Evolutionary conservation across 2,888 invertebrate genomes (phyloP), one percentile per base, ranked within the genome.

Genomic region (Catocala sponsa): DNA sequence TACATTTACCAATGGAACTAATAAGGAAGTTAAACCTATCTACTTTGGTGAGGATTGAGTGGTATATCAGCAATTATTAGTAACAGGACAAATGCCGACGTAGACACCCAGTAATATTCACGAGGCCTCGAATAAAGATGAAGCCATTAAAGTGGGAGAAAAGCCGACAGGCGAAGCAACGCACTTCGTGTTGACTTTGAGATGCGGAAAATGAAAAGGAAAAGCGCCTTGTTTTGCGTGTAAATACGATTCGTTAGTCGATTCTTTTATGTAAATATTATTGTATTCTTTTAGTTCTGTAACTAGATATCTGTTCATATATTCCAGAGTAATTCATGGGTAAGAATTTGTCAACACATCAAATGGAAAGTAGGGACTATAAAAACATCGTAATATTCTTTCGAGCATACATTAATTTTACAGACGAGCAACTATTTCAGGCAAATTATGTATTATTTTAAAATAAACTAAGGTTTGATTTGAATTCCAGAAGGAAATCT

Each of bases 231-330:
- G 80, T 85, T 86, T 84, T 80, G 78, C 76, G 78, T 72, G 77
- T 69, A 80, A 80, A 76, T 77, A 81, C 81, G 83, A 82, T 84
- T 86, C 82, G 80, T 85, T 84, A 82, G 81, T 75, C 83, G 73
- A 86, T 82, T 79, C 79, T 76, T 79, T 82, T 78, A 79, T 79
- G 83, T 78, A 83, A 88, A 89, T 83, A 82, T 77, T 82, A 83
- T 83, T 82, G 82, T 66, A 62, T 50, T 42, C 52, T 66, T 56
- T 61, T 75, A 75, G 70, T 76, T 78, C 56, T 55, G 49, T 56
- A 57, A 41, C 25, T 59, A 56, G 58, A 64, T 68, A 68, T 66
- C 61, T 62, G 47, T 70, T 64, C 64, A 64, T 66, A 12, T 62
- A 63, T 57, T 57, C 48, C 11, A 7, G n/a, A 55, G 51, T 38